Evolutionary conservation across 2,797 vertebrate species (phyloP), one percentile per base, ranked within the genome.

Genomic region (Lerista edwardsae): DNA sequence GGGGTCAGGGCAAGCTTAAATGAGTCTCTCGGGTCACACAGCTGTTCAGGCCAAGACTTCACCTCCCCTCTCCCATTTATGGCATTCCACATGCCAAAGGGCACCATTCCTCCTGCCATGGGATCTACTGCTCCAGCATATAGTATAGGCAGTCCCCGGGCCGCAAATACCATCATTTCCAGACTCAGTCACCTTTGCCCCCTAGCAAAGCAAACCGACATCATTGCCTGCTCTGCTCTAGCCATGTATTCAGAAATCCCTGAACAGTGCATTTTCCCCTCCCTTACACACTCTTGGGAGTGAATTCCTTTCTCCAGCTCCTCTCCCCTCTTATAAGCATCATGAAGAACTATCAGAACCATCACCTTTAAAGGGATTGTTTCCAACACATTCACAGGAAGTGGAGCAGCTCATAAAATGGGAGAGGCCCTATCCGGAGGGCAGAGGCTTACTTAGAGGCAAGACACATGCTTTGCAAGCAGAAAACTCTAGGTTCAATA

Each of bases 1-100:
- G 86, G 90, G 86, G 84, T 68, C 4, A 8, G 21, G 51, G 44
- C 77, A 91, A 68, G 77, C 69, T 23, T 2, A 15, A 76, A 78
- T 5, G 10, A 21, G 23, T 34, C 64, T 61, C 86, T 2, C 1
- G 68, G 51, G 67, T 6, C 51, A 12, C 71, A 41, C 67, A 57
- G 80, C 51, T n/a, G 78, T 76, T 47, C 29, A 36, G 86, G 68
- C 0, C 2, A 79, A 64, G 57, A 73, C 67, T 41, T 36, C 57
- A 36, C 61, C 86, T 17, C n/a, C 47, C 44, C 8, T 9, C 27
- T 5, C 14, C 14, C 47, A 25, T 55, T 17, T 55, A 55, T 55
- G 14, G 59, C 59, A 25, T 61, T 12, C 59, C 59, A 61, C 59
- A 61, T 11, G n/a, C 19, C 83, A 82, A 41, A 83, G 78, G 86